Evolutionary conservation across 23 tunicate species (phyloP).

Genomic region (Styela plicata): DNA sequence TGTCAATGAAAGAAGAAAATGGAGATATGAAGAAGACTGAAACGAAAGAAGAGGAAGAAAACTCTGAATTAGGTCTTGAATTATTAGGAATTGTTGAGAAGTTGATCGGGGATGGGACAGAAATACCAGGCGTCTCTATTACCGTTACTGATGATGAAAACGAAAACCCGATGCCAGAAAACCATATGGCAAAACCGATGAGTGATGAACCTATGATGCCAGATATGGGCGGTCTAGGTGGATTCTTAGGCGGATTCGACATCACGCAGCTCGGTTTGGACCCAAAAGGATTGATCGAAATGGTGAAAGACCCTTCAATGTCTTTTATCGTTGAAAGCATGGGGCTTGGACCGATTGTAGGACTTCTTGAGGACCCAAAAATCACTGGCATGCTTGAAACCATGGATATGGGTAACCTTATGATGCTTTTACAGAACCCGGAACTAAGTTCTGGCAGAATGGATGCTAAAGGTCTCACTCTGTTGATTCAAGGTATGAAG

Average conservation of each 20-base stretch:
- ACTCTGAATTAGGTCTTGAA: conserved; percentile 11
- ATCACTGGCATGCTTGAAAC: neutral
- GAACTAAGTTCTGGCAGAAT: neutral
- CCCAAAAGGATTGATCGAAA: neutral
- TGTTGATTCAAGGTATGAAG: neutral
- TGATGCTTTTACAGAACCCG: neutral
- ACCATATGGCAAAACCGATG: neutral
- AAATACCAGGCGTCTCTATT: neutral
- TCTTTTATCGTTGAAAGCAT: conserved; percentile 2
- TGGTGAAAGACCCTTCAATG: conserved; percentile 8
- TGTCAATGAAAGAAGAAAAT: neutral
- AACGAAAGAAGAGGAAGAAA: conserved; percentile 5
- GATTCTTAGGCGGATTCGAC: neutral
- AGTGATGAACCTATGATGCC: neutral
- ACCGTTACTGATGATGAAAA: neutral
- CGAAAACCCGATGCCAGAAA: neutral
- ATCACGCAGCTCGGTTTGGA: neutral
- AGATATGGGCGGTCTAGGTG: neutral
- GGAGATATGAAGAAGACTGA: neutral
- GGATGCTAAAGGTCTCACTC: neutral
- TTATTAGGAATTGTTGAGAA: conserved; percentile 11
- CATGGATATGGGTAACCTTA: neutral
- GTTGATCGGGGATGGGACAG: neutral
- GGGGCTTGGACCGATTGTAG: conserved; percentile 8
- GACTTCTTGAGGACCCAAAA: neutral